Base-by-base conservation (phyloP, 2,888 invertebrate genomes). In the Deroplatys truncata region DNA sequence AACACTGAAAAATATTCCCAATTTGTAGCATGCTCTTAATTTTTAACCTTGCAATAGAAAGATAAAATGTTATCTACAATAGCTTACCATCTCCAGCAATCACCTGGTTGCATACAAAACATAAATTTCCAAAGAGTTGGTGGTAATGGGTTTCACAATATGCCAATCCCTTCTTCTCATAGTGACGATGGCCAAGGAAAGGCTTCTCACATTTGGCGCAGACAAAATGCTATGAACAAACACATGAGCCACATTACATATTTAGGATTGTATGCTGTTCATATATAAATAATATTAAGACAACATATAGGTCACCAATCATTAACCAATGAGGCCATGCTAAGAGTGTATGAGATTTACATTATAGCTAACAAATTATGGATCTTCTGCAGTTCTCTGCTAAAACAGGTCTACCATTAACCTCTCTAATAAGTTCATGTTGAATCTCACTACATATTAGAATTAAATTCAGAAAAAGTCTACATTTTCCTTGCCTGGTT, bases 121-220 rank as follows among this genome's bases (percentile, higher is more conserved):
- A 99, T 90, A 99, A 95, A 94, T 99, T 99, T 82, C 99, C 99
- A 94, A 99, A 99, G 91, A 99, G 94, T 95, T 99, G 98, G 94
- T 99, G 99, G 94, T 99, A 99, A 93, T 99, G 99, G 90, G 98
- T 98, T 94, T 99, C 99, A 94, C 99, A 99, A 94, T 99, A 99
- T 0, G 99, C 99, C 92, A 99, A 94, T 1, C 99, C 99, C 92
- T 99, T 99, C 94, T 98, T 98, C 94, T 99, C 99, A 93, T 99
- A 99, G 94, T 99, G 99, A 0, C 99, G 97, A 94, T 99, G 98
- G 0, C 99, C 99, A 93, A 99, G 96, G 95, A 99, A 99, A 0
- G 99, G 99, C 93, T 99, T 99, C 94, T 99, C 99, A 93, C 99
- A 99, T 94, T 99, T 99, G 91, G 99, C 99, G 94, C 99, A 99